These are phyloP conservation scores for Plecotus auritus DNA, from an alignment of 2,113 vertebrate genomes.

Conservation along the genomic window DNA sequence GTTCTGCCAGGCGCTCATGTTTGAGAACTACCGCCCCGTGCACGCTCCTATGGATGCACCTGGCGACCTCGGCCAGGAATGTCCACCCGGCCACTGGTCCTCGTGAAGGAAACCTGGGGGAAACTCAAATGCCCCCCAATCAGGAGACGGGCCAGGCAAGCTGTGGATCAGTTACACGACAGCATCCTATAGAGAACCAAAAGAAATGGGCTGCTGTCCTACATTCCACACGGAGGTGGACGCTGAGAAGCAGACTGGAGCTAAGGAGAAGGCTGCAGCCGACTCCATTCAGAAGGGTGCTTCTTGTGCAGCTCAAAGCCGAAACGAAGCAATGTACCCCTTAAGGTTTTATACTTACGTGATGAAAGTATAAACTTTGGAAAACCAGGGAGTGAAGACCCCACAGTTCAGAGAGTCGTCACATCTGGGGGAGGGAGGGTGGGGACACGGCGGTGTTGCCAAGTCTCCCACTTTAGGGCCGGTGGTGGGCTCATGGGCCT, in stretches of 20 bases:
- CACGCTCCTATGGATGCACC: rapidly evolving
- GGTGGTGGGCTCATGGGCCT: background rate
- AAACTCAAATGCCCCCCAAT: background rate
- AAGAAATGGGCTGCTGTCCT: background rate
- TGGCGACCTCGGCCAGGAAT: background rate
- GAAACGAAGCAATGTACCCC: background rate
- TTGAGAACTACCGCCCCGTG: rapidly evolving
- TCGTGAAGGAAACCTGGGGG: background rate
- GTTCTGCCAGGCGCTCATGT: rapidly evolving
- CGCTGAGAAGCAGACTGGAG: background rate
- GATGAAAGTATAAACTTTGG: background rate
- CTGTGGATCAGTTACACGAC: rapidly evolving
- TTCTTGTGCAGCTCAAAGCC: background rate
- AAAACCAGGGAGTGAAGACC: background rate
- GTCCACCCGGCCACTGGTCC: rapidly evolving
- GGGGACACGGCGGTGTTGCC: background rate
- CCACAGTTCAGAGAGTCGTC: background rate
- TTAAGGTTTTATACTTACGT: background rate
- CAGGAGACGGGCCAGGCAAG: background rate
- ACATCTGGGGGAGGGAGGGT: background rate
- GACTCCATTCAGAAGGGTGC: background rate
- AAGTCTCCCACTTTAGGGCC: background rate
- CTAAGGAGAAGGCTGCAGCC: background rate
- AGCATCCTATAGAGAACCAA: background rate
- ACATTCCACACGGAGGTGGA: background rate